Base-by-base conservation (phyloP, 2,113 vertebrate genomes). In the Hymenochirus boettgeri region DNA sequence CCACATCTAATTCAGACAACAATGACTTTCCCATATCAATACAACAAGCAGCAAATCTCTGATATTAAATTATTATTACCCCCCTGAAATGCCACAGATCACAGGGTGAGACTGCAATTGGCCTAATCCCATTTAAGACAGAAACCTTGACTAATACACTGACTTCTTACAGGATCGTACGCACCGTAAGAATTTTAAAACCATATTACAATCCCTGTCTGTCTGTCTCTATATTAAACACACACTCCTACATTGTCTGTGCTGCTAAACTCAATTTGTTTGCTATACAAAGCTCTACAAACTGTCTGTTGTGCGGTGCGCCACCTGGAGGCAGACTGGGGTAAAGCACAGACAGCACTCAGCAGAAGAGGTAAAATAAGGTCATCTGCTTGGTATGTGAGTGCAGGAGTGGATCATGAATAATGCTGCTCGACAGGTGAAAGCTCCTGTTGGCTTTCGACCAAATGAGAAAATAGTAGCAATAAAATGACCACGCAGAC, bases 331-430 rank as follows among this genome's bases (percentile, higher is more conserved):
- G 65, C 64, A 31, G 47, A 57, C 54, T 13, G 23, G 39, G 64
- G 7, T 58, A 51, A 56, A 60, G 65, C 56, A 69, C 56, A 59
- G 59, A 60, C 51, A 47, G 31, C 46, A 53, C 56, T 60, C 56
- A 51, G 46, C 57, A 48, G 65, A 52, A 69, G 65, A 69, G 65
- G 65, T 69, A 60, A 69, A 58, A 25, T 60, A 57, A 69, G 65
- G 65, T 59, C 47, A 69, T 24, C 56, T 69, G 24, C 45, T 58
- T 69, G 65, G 57, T 60, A 69, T 59, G 65, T 48, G n/a, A 69
- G 56, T 58, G 47, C 46, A 57, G 57, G 60, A 53, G 65, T n/a
- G 53, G 56, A 60, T 60, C 39, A 58, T 39, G 65, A 69, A 59
- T 46, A 69, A 69, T 59, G 54, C 54, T 37, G 22, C 37, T 33